Evolutionary conservation across 1,140 invertebrate species (phyloP).

Genomic region (Oreohelix idahoensis): DNA sequence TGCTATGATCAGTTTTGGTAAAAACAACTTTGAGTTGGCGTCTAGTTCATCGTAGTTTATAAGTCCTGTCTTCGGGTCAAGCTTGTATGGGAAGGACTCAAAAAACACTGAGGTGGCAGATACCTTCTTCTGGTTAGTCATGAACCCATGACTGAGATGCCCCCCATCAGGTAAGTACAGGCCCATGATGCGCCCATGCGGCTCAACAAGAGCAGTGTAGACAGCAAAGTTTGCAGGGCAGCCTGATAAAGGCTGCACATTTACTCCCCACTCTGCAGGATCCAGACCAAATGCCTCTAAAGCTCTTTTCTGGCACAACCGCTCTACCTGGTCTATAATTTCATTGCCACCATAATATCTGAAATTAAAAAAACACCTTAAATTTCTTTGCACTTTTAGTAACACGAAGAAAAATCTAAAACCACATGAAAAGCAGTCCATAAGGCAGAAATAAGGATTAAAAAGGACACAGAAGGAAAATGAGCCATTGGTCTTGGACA

Average conservation of each 20-base stretch:
- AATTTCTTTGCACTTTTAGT: too few relatives aligned
- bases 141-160: constrained; percentile 93
- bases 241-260: constrained; percentile 97
- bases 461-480: too few relatives aligned
- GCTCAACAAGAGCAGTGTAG: constrained; percentile 80
- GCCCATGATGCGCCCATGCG: constrained; percentile 98
- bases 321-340: constrained; percentile 94
- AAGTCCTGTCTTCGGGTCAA: constrained; percentile 86
- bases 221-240: constrained; percentile 97
- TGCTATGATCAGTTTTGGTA: constrained; percentile 94
- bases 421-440: too few relatives aligned
- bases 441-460: too few relatives aligned
- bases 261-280: constrained; percentile 94
- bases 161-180: constrained; percentile 96
- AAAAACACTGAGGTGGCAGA: constrained; percentile 98
- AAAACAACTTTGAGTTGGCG: constrained; percentile 88
- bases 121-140: constrained; percentile 91
- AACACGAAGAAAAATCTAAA: too few relatives aligned
- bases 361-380: too few relatives aligned
- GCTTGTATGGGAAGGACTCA: constrained; percentile 98
- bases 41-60: constrained; percentile 95
- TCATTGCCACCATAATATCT: constrained; percentile 97
- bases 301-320: constrained; percentile 88
- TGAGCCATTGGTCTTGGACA: too few relatives aligned
- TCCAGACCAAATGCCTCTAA: constrained; percentile 88